Conservation (phyloP, 1,140 invertebrate species). For the Rhagoletis pomonella region DNA sequence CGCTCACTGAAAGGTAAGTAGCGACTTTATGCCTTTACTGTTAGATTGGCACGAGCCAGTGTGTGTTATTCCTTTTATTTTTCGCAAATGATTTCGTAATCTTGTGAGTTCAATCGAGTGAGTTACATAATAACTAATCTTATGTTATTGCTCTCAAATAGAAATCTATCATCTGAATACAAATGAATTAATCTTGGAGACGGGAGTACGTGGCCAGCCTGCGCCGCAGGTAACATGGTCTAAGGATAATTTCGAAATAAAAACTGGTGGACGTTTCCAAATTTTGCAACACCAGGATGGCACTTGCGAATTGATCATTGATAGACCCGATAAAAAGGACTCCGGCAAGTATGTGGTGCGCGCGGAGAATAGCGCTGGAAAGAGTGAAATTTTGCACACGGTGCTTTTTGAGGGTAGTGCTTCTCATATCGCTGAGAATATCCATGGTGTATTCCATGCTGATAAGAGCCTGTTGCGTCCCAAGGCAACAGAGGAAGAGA, state of each 20-base stretch:
- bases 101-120: background rate
- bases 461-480: slow-evolving; percentile 69
- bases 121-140: slow-evolving; percentile 58
- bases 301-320: slow-evolving; percentile 68
- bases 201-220: slow-evolving; percentile 82
- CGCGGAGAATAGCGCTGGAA: slow-evolving; percentile 70
- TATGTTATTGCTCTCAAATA: slow-evolving; percentile 58
- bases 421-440: slow-evolving; percentile 71
- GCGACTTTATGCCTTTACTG: background rate
- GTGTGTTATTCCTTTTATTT: background rate
- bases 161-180: slow-evolving; percentile 72
- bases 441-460: slow-evolving; percentile 72
- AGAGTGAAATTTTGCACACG: slow-evolving; percentile 69
- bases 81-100: slow-evolving; percentile 10
- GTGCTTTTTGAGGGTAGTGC: slow-evolving; percentile 69
- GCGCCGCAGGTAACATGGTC: slow-evolving; percentile 89
- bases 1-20: slow-evolving; percentile 72
- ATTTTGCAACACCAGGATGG: slow-evolving; percentile 69
- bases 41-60: background rate
- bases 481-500: slow-evolving; percentile 63
- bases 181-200: slow-evolving; percentile 72
- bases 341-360: slow-evolving; percentile 70
- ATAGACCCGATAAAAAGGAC: slow-evolving; percentile 68
- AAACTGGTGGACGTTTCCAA: slow-evolving; percentile 64
- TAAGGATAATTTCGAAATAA: slow-evolving; percentile 82